Evolutionary conservation across 1,140 invertebrate genomes (phyloP).

Genomic region (Aphelinus atriplicis): DNA sequence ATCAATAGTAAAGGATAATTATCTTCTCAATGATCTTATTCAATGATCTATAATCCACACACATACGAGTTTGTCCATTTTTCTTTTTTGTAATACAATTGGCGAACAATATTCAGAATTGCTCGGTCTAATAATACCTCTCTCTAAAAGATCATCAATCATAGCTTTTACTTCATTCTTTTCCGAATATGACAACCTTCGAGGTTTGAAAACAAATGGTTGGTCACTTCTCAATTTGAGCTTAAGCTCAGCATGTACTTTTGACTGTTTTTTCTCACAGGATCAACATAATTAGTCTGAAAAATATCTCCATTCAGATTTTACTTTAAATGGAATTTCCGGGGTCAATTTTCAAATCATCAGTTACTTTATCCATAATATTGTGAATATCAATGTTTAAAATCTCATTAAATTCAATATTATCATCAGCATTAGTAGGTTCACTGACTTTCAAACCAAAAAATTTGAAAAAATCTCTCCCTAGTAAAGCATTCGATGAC

Average conservation of each 20-base stretch:
- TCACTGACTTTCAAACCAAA: not conserved
- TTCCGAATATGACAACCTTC: slow-evolving; percentile 46
- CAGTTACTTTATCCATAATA: slow-evolving; percentile 1
- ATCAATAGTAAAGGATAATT: slow-evolving; percentile 14
- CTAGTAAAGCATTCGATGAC: not conserved
- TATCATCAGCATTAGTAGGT: not conserved
- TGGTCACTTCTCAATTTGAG: slow-evolving; percentile 47
- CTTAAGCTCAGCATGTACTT: slow-evolving; percentile 30
- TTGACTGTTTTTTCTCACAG: not conserved
- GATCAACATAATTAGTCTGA: slow-evolving; percentile 19
- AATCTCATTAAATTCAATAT: not conserved
- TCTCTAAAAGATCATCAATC: slow-evolving; percentile 50
- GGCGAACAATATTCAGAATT: slow-evolving; percentile 16
- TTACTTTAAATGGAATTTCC: not conserved
- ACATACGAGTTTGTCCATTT: too few relatives aligned
- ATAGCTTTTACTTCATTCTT: slow-evolving; percentile 48
- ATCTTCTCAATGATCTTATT: too few relatives aligned
- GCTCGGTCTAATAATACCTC: slow-evolving; percentile 54
- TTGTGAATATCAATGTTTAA: not conserved
- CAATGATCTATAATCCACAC: too few relatives aligned
- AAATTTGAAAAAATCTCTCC: slow-evolving; percentile 9
- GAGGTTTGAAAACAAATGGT: slow-evolving; percentile 48
- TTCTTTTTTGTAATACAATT: too few relatives aligned
- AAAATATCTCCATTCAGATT: slow-evolving; percentile 2
- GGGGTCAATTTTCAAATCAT: not conserved